Evolutionary conservation across 2,797 vertebrate species (phyloP).

Genomic region (Basileuterus tristriatus): DNA sequence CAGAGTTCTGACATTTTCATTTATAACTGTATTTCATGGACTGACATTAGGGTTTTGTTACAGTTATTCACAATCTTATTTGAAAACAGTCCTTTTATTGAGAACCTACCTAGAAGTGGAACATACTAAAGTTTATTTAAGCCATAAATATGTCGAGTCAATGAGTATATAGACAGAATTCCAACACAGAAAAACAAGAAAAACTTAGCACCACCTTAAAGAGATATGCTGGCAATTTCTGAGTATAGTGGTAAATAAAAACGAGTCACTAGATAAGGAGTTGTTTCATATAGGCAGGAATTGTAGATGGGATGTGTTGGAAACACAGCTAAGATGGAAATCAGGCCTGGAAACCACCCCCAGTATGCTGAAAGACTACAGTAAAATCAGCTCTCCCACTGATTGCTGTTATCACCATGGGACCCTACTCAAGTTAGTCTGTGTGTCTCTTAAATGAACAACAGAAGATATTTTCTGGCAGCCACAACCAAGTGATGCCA

Average conservation of each 20-base stretch:
- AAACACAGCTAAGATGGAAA: not conserved
- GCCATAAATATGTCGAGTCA: not conserved
- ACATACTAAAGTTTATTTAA: not conserved
- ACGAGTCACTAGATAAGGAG: not conserved
- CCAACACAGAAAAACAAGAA: not conserved
- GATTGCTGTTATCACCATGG: not conserved
- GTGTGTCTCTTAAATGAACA: not conserved
- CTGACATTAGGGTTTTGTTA: not conserved
- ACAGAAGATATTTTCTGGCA: not conserved
- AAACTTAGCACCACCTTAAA: not conserved
- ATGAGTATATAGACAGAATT: not conserved
- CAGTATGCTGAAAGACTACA: not conserved
- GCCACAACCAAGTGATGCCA: fast-evolving
- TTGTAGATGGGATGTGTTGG: not conserved
- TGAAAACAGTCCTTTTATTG: not conserved
- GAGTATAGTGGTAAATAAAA: not conserved
- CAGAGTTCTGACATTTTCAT: not conserved
- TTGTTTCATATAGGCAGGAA: not conserved
- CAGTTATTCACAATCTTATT: not conserved
- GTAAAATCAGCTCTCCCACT: not conserved
- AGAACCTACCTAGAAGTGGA: not conserved
- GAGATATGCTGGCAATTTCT: not conserved
- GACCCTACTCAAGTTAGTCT: not conserved
- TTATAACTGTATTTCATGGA: not conserved
- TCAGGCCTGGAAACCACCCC: not conserved